Evolutionary conservation across 1,140 invertebrate species (phyloP), one percentile per base, ranked within the genome.

Genomic region (Ephestia elutella): DNA sequence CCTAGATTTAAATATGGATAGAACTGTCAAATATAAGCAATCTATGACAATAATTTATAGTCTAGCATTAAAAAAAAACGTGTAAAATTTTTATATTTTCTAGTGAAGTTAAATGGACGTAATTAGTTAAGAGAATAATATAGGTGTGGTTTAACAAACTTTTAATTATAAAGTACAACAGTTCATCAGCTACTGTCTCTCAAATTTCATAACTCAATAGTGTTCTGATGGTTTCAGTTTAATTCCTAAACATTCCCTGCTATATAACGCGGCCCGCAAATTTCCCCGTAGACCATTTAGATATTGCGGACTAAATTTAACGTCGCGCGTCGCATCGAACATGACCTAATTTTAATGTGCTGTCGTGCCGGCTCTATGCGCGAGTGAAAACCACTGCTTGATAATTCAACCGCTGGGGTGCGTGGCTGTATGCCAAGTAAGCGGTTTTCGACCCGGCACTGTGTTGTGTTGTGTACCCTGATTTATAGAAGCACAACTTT

Each of bases 371-470:
- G 38, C 17, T 48, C 9, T 60, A 64, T 65, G 63, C 58, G 55
- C 25, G 13, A 57, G 38, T 60, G 60, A 62, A 55, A 58, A 50
- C 44, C 20, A 28, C 44, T 44, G 18, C 53, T 59, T 57, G 64
- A 62, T 66, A 62, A 62, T 66, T 65, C 58, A 59, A 65, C 62
- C 62, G 62, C 64, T 56, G 54, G 60, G 60, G 64, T 65, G 62
- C 67, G 63, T 70, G 74, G 74, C 74, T 54, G 55, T 17, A 11
- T 70, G 74, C 74, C 74, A 77, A 73, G 57, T 32, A 20, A 55
- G 62, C 67, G 60, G 66, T 63, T 67, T 63, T 55, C 65, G 21
- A 62, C 54, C 62, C 60, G 59, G 30, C 60, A 58, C 63, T 66
- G 66, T 60, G 62, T 61, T 60, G 62, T 61, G 50, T 57, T 66